Percentiles rank a stretch among this genome's conserved stretches.
Conservation (phyloP, 2,797 vertebrate genomes). For the Tympanoctomys barrerae region DNA sequence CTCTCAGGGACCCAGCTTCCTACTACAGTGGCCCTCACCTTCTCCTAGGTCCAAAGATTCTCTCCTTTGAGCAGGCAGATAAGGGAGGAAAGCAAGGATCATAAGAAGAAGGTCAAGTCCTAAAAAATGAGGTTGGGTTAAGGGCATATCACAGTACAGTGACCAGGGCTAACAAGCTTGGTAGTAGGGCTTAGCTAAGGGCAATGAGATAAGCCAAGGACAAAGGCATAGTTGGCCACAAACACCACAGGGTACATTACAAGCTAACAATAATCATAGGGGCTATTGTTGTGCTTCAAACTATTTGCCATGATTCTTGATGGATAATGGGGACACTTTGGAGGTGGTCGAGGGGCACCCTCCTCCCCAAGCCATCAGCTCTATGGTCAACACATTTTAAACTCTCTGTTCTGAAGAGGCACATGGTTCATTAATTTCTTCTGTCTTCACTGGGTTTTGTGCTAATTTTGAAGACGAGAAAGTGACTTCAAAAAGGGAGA, state of each 20-base stretch:
- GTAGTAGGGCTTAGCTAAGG: background rate
- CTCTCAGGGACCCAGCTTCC: background rate
- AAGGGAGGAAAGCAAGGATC: background rate
- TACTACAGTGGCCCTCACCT: background rate
- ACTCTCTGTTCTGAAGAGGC: background rate
- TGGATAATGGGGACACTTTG: background rate
- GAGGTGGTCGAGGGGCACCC: background rate
- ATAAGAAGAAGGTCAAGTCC: background rate
- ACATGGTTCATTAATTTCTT: background rate
- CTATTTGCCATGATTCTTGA: background rate
- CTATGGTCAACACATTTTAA: background rate
- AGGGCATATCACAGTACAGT: background rate
- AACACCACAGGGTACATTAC: rapidly evolving
- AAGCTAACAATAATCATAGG: background rate
- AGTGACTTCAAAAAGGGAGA: background rate
- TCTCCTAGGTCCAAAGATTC: background rate
- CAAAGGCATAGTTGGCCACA: too few species aligned
- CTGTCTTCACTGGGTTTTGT: rapidly evolving
- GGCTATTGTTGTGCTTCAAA: background rate
- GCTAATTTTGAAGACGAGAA: background rate
- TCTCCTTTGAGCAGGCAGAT: background rate
- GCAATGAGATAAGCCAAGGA: rapidly evolving
- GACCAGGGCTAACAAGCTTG: background rate
- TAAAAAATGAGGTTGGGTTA: background rate
- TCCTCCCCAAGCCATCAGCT: background rate